These are phyloP conservation scores for Papilio gigon DNA, from an alignment of 2,888 invertebrate species.

Conservation along the genomic window DNA sequence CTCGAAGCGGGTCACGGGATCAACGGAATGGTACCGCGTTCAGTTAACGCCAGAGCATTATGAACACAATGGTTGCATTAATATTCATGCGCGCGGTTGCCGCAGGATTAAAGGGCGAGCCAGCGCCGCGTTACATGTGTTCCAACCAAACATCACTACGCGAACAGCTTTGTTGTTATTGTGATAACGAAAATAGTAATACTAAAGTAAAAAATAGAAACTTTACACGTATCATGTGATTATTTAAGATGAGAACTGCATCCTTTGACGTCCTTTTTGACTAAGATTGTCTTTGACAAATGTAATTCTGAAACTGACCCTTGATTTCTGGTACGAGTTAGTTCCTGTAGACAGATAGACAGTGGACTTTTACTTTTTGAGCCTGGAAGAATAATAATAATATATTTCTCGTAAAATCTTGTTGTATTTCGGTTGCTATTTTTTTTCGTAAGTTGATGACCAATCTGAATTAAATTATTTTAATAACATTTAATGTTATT, in stretches of 20 bases:
- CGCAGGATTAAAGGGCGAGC: conserved; percentile 61
- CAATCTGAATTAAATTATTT: neutral
- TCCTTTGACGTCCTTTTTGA: too few species aligned
- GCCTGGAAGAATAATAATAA: too few species aligned
- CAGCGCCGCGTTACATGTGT: conserved; percentile 49
- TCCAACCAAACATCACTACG: conserved; percentile 13
- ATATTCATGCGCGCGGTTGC: conserved; percentile 65
- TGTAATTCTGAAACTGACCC: too few species aligned
- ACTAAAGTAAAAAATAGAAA: neutral
- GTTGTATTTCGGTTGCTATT: too few species aligned
- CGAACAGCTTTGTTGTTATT: conserved; percentile 28
- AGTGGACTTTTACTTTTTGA: too few species aligned
- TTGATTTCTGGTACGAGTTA: too few species aligned
- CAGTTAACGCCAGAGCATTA: conserved; percentile 53
- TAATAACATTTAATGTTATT: neutral
- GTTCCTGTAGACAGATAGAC: too few species aligned
- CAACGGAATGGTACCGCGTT: conserved; percentile 32
- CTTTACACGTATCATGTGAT: neutral
- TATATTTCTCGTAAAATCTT: too few species aligned
- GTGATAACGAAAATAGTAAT: neutral
- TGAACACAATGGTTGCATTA: conserved; percentile 57
- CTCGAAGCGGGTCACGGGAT: conserved; percentile 32
- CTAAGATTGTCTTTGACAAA: too few species aligned
- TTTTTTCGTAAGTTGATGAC: too few species aligned
- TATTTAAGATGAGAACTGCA: neutral